Evolutionary conservation across 2,888 invertebrate genomes (phyloP).

Genomic region (Melanostoma scalare): DNA sequence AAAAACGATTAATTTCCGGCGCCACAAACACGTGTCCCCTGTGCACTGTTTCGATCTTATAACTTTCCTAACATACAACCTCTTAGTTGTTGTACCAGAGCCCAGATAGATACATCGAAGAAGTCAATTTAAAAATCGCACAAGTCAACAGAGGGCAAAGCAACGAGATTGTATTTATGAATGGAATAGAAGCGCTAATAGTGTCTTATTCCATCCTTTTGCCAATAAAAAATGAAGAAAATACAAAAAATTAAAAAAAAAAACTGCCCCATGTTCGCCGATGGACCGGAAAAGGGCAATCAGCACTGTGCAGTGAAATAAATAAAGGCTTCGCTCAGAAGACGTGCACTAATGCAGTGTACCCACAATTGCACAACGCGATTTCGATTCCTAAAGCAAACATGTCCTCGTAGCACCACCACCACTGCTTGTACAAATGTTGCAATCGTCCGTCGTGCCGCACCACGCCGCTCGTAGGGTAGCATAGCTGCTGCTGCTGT

Average conservation of each 20-base stretch:
- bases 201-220: slow-evolving; percentile 47
- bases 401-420: slow-evolving; percentile 36
- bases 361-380: slow-evolving; percentile 44
- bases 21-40: slow-evolving; percentile 52
- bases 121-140: slow-evolving; percentile 56
- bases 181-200: slow-evolving; percentile 66
- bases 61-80: slow-evolving; percentile 19
- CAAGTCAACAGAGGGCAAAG: slow-evolving; percentile 52
- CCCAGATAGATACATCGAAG: slow-evolving; percentile 1
- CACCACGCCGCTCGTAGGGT: no score
- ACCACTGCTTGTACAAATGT: no score
- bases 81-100: background rate
- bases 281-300: slow-evolving; percentile 68
- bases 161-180: slow-evolving; percentile 52
- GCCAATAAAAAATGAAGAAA: slow-evolving; percentile 32
- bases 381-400: slow-evolving; percentile 49
- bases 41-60: slow-evolving; percentile 47
- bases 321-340: slow-evolving; percentile 57
- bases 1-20: slow-evolving; percentile 50
- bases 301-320: slow-evolving; percentile 58
- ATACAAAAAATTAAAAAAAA: slow-evolving; percentile 7
- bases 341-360: slow-evolving; percentile 65
- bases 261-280: slow-evolving; percentile 42
- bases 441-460: no score
- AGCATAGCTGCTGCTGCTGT: background rate